phyloP scores from a whole-genome alignment of 35 echinoderm and acorn worm species.

The Apostichopus parvimensis region DNA sequence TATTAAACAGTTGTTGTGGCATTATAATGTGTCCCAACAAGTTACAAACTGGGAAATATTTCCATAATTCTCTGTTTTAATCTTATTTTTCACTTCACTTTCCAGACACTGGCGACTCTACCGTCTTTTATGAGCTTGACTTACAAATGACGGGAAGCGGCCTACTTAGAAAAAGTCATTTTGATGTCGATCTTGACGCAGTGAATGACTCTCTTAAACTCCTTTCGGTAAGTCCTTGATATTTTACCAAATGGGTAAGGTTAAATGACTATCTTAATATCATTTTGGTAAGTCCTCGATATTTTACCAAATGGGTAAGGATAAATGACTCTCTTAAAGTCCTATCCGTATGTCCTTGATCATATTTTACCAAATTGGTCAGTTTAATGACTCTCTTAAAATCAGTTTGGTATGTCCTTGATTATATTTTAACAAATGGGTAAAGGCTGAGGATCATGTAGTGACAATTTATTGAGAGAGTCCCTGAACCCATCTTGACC shows the following conservation, averaged over 20 bases:
- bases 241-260: neutral
- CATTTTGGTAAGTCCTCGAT: neutral
- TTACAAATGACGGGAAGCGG: constrained; percentile 79
- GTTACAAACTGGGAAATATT: no score
- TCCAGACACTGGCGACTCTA: constrained; percentile 66
- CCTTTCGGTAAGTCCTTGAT: constrained; percentile 51
- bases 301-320: no score
- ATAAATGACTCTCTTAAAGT: neutral
- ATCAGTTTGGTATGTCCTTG: no score
- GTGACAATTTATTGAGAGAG: no score
- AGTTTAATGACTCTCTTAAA: neutral
- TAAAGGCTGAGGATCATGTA: no score
- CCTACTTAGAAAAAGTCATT: constrained; percentile 87
- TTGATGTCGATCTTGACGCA: constrained; percentile 74
- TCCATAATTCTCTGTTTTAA: neutral
- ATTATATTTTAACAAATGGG: neutral
- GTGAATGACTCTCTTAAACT: constrained; percentile 68
- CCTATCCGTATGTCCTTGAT: no score
- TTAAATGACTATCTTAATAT: neutral
- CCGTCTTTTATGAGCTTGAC: constrained; percentile 70
- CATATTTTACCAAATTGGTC: no score
- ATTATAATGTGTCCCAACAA: no score
- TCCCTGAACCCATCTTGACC: no score
- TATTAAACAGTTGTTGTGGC: no score
- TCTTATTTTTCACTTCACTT: neutral